phyloP scores from a whole-genome alignment of 2,797 vertebrate genomes.

The Lepidocolaptes lacrymiger region DNA sequence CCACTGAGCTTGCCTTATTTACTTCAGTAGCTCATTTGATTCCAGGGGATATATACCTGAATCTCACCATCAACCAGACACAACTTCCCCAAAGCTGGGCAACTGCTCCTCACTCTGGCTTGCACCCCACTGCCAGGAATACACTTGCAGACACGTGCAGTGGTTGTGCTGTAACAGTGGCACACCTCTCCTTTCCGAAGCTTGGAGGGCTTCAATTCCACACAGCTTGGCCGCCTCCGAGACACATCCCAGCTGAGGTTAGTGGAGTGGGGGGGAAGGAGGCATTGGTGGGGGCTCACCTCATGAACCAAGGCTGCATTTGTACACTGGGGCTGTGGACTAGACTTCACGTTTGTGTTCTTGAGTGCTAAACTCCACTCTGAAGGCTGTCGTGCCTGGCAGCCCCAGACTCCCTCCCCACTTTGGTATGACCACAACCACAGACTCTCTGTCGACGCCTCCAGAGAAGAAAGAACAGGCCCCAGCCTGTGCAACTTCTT shows the following conservation, averaged over 20 bases:
- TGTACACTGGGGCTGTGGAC: background rate
- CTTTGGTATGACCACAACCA: slow-evolving; percentile 50
- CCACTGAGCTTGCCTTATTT: background rate
- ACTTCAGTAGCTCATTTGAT: background rate
- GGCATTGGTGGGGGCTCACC: background rate
- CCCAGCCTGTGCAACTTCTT: slow-evolving; percentile 61
- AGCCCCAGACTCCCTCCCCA: slow-evolving; percentile 5
- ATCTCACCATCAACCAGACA: background rate
- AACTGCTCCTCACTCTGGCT: background rate
- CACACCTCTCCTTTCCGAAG: background rate
- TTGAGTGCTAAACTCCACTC: background rate
- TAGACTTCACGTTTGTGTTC: background rate
- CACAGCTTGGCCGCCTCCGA: accelerated
- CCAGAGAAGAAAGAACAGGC: slow-evolving; percentile 69
- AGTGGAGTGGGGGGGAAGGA: background rate
- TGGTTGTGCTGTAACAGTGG: background rate
- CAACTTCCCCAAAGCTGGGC: background rate
- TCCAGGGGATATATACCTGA: background rate
- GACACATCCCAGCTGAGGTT: background rate
- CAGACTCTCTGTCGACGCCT: slow-evolving; percentile 43
- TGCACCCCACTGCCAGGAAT: background rate
- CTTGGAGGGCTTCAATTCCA: background rate
- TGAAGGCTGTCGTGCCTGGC: background rate
- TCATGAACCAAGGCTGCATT: background rate
- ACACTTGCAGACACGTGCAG: background rate